Evolutionary conservation across 2,113 vertebrate genomes (phyloP).

Genomic region (Sinocyclocheilus maitianheensis): DNA sequence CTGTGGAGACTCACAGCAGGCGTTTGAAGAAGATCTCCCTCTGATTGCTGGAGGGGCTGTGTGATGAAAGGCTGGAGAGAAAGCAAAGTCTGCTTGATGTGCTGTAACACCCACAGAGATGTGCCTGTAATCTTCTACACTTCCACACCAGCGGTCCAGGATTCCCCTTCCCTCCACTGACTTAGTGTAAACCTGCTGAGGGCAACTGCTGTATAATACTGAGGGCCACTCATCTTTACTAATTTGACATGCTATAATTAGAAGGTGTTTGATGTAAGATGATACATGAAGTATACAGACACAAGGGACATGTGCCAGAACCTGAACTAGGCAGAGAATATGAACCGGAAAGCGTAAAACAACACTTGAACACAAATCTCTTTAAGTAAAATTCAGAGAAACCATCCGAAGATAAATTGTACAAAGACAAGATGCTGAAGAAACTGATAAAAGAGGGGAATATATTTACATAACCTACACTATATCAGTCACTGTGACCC

Average conservation of each 20-base stretch:
- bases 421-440: background rate
- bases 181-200: background rate
- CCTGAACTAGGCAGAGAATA: background rate
- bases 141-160: background rate
- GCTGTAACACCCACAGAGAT: background rate
- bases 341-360: background rate
- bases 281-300: background rate
- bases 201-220: background rate
- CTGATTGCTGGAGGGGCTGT: conserved; percentile 3
- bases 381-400: background rate
- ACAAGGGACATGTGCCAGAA: background rate
- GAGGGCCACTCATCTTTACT: background rate
- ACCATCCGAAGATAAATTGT: background rate
- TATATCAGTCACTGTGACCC: background rate
- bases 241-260: background rate
- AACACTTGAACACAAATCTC: background rate
- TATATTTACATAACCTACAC: background rate
- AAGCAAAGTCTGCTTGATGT: conserved; percentile 16
- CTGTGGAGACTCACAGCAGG: background rate
- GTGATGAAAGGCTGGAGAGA: conserved; percentile 20
- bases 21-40: background rate
- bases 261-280: background rate
- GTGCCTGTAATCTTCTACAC: background rate
- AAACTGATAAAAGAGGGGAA: background rate
- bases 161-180: background rate